A percentile compares a stretch with the other conserved stretches of the same genome.
phyloP scores from a whole-genome alignment of 2,888 invertebrate species.

The Tinea pellionella region DNA sequence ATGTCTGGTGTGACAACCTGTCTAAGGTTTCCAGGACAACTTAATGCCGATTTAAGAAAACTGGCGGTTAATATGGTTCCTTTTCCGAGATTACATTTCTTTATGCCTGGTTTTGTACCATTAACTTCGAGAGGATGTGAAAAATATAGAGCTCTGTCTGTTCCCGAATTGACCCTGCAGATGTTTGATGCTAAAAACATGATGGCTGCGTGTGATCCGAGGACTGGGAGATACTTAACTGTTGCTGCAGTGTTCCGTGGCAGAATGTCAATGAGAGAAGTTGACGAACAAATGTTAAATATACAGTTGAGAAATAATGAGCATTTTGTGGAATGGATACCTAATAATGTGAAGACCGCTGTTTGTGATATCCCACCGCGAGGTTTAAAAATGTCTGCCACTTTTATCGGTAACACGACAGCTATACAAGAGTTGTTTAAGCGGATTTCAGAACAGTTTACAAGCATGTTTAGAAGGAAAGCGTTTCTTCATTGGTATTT shows the following conservation, averaged over 20 bases:
- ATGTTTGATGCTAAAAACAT: slow-evolving; percentile 78
- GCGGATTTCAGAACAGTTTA: slow-evolving; percentile 86
- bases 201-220: slow-evolving; percentile 93
- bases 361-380: slow-evolving; percentile 83
- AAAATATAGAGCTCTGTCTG: slow-evolving; percentile 88
- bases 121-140: slow-evolving; percentile 84
- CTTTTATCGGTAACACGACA: slow-evolving; percentile 88
- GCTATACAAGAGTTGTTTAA: slow-evolving; percentile 90
- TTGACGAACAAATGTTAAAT: slow-evolving; percentile 81
- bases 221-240: slow-evolving; percentile 89
- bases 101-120: slow-evolving; percentile 72
- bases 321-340: slow-evolving; percentile 86
- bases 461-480: slow-evolving; percentile 94
- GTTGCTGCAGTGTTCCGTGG: slow-evolving; percentile 92
- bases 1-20: slow-evolving; percentile 91
- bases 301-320: slow-evolving; percentile 83
- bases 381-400: slow-evolving; percentile 86
- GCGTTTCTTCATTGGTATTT: slow-evolving; percentile 98
- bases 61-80: slow-evolving; percentile 66
- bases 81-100: slow-evolving; percentile 74
- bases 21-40: slow-evolving; percentile 72
- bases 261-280: slow-evolving; percentile 94
- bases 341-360: slow-evolving; percentile 83
- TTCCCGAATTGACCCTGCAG: slow-evolving; percentile 83
- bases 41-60: slow-evolving; percentile 57